Evolutionary conservation across 2,797 vertebrate genomes (phyloP), one percentile per base, ranked within the genome.

Genomic region (Bucorvus abyssinicus): DNA sequence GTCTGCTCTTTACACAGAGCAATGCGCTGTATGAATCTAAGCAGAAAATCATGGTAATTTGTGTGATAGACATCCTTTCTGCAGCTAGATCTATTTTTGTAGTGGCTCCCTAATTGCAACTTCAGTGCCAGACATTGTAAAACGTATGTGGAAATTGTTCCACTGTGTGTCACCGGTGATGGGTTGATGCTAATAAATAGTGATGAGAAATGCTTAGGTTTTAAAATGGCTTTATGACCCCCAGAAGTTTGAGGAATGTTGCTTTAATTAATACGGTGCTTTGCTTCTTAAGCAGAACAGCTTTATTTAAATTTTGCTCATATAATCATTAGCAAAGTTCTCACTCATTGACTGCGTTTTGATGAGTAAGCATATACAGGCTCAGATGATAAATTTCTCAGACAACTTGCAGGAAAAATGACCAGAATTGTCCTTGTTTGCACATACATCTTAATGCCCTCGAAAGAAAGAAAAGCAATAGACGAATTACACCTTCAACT

Each of bases 221-320:
- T 79, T 24, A 45, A 68, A 91, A 82, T 8, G 10, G 16, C 3
- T 91, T 67, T 7, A 19, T 16, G 38, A 21, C 7, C 9, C 20
- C 20, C 12, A 7, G 30, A 78, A 76, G 4, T 69, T 40, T 75
- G 40, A 68, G 36, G 75, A 88, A 78, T 34, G 7, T n/a, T 86
- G 32, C 12, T 73, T 84, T 55, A 55, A 78, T 55, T 80, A 65
- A 32, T 65, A 30, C 1, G 2, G 26, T 69, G 30, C 12, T 84
- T 95, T 61, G 24, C 30, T 91, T 92, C 67, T 84, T 40, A 75
- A 76, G 69, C 61, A 78, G 47, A 86, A 84, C 26, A 89, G n/a
- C 44, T 96, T 88, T 94, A 94, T 94, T 92, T 69, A 15, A 74
- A 56, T 93, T 94, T 95, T 53, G 11, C 77, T 91, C 6, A 2